Evolutionary conservation across 2,113 vertebrate genomes (phyloP), one percentile per base, ranked within the genome.

Genomic region (Sakesphorus luctuosus): DNA sequence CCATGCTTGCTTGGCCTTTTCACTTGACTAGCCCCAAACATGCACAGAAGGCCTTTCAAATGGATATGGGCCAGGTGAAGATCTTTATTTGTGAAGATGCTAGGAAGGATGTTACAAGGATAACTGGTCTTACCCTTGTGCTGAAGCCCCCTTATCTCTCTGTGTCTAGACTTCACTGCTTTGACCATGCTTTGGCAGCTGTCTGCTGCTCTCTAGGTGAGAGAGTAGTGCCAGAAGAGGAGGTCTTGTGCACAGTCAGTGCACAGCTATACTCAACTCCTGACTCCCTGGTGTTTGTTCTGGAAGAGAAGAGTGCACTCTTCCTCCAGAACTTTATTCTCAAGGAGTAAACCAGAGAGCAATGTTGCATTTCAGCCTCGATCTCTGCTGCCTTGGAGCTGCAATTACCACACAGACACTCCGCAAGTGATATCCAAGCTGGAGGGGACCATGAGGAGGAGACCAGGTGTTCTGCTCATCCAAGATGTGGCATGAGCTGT

Each of bases 381-480:
- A 1, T 36, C 18, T 58, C 28, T 1, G 1, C n/a, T 62, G 23
- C 35, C 43, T 56, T 25, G 19, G 21, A 83, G 73, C 24, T 86
- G 46, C 24, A 18, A 61, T 19, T 76, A 20, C 35, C 6, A 2
- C 31, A 18, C 55, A 59, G 35, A 81, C 43, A 75, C 18, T 26
- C 24, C 2, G 4, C 9, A 19, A n/a, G 4, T 18, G 19, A 6
- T 59, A 19, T 29, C 58, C 31, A 26, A 43, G 7, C 3, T 52
- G 14, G 6, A 6, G 13, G 5, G 16, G 1, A 75, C n/a, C 15
- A 18, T 0, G 0, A 56, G 38, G n/a, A 44, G 21, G 7, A 46
- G 35, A 36, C 6, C 12, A 38, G 29, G 6, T 38, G 71, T n/a
- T 52, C 65, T 84, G 43, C 14, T 33, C 35, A 29, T 28, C 55